Evolutionary conservation across 2,888 invertebrate genomes (phyloP).

Genomic region (Ganaspis brasiliensis): DNA sequence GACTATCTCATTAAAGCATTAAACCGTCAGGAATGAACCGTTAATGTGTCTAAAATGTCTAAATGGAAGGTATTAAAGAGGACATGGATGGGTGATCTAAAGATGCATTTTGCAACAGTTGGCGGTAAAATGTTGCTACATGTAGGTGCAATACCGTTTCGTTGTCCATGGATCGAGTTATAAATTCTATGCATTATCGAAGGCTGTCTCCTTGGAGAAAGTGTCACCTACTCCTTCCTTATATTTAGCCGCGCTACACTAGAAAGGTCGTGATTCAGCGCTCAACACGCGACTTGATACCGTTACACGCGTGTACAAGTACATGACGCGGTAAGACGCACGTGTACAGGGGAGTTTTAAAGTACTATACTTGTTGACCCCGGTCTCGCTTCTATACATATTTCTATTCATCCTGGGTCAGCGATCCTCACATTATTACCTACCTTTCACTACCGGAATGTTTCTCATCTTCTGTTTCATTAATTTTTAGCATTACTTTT

Average conservation of each 20-base stretch:
- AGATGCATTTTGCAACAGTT: conserved; percentile 35
- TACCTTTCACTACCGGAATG: conserved; percentile 30
- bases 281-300: conserved; percentile 70
- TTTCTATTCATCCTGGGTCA: neutral
- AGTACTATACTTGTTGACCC: conserved; percentile 30
- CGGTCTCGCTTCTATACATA: neutral
- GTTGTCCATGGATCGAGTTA: neutral
- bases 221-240: conserved; percentile 45
- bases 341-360: conserved; percentile 33
- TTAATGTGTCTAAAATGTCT: conserved; percentile 1
- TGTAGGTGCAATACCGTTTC: conserved; percentile 1
- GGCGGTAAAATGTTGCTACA: conserved; percentile 19
- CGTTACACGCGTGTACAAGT: conserved; percentile 69
- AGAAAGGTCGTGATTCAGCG: conserved; percentile 71
- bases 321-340: conserved; percentile 50
- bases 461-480: neutral
- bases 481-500: no score
- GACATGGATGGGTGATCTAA: conserved; percentile 6
- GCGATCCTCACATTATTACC: conserved; percentile 53
- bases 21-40: neutral
- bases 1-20: conserved; percentile 19
- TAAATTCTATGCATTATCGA: conserved; percentile 1
- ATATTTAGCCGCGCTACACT: conserved; percentile 44
- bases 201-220: conserved; percentile 46
- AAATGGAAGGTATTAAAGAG: neutral